Conservation (phyloP, 2,888 invertebrate species). For the Synanthedon tipuliformis region DNA sequence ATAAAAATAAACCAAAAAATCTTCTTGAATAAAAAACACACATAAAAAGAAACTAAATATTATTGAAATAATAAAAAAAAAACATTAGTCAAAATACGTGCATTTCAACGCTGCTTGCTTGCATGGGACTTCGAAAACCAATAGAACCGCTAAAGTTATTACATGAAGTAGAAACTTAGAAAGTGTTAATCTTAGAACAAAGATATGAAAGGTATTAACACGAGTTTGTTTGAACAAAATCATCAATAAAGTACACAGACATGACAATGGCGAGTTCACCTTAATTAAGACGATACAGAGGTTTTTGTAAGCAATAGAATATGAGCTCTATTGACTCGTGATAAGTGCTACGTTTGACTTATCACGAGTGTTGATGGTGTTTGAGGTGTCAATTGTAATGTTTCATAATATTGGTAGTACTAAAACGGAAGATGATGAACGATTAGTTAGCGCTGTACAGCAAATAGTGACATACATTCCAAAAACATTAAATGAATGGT, state of each 20-base stretch:
- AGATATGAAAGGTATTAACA: neutral
- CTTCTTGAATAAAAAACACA: too few relatives aligned
- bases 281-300: conserved; percentile 38
- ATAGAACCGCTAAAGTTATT: neutral
- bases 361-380: neutral
- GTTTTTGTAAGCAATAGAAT: neutral
- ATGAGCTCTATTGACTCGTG: neutral
- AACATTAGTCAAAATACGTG: too few relatives aligned
- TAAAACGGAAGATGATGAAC: conserved; percentile 7
- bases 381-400: conserved; percentile 17
- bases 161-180: neutral
- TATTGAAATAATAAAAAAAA: too few relatives aligned
- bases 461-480: neutral
- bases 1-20: too few relatives aligned
- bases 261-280: conserved; percentile 42
- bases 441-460: conserved; percentile 20
- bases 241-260: conserved; percentile 26
- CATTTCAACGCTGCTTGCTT: neutral
- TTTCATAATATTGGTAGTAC: conserved; percentile 18
- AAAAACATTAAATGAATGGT: too few relatives aligned
- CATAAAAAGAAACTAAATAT: too few relatives aligned
- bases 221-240: conserved; percentile 16
- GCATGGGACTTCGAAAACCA: too few relatives aligned
- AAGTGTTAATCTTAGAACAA: conserved; percentile 5
- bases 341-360: neutral